phyloP scores from a whole-genome alignment of 2,113 vertebrate genomes.

The Isurus oxyrinchus region DNA sequence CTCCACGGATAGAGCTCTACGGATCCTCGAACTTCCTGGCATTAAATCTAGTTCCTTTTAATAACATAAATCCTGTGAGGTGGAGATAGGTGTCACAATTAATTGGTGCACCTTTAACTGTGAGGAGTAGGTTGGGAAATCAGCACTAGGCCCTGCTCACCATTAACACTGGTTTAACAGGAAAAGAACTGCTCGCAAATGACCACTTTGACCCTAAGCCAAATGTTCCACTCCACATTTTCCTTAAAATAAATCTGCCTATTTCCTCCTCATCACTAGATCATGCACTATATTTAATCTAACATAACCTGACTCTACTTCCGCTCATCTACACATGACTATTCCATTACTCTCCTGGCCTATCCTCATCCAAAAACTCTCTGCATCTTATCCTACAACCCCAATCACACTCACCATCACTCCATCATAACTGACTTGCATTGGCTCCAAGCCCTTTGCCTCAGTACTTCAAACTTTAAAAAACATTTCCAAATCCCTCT shows the following conservation, averaged over 20 bases:
- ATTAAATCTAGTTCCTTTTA: neutral
- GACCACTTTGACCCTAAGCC: neutral
- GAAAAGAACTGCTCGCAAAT: neutral
- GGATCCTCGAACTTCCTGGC: neutral
- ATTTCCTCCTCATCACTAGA: neutral
- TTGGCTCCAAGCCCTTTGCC: neutral
- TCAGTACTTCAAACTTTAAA: neutral
- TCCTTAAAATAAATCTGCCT: neutral
- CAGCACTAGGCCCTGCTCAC: neutral
- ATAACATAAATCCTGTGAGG: neutral
- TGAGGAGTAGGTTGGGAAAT: neutral
- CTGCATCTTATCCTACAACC: neutral
- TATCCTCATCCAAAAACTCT: neutral
- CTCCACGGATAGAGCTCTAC: neutral
- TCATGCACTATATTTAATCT: neutral
- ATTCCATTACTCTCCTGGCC: neutral
- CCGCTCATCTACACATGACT: neutral
- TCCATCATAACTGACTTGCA: neutral
- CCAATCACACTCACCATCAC: neutral
- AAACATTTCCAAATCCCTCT: neutral
- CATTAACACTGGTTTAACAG: neutral
- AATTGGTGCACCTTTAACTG: neutral
- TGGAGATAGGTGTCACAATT: neutral
- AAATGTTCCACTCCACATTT: neutral
- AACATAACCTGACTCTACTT: neutral